Evolutionary conservation across 2,797 vertebrate genomes (phyloP).

Genomic region (Gadopsis marmoratus): DNA sequence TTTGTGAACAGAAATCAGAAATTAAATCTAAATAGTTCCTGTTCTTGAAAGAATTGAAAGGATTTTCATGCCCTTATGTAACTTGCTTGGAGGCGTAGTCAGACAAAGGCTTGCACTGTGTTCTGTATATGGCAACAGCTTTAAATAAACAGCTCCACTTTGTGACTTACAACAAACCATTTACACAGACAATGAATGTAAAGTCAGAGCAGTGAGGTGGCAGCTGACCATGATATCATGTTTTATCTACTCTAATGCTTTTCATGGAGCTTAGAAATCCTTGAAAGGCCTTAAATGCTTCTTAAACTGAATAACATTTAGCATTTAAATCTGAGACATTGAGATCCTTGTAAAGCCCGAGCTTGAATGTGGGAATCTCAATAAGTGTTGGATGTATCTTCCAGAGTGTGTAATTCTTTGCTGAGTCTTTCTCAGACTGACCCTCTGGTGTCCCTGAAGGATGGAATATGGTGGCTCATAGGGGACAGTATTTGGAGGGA

Average conservation of each 20-base stretch:
- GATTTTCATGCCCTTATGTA: constrained; percentile 51
- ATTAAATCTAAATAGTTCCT: neutral
- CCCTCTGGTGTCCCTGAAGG: constrained; percentile 85
- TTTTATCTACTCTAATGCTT: constrained; percentile 5
- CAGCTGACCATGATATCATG: constrained; percentile 47
- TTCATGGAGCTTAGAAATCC: constrained; percentile 8
- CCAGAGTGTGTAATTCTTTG: neutral
- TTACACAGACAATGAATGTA: constrained; percentile 33
- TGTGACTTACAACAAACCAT: constrained; percentile 32
- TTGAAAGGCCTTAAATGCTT: neutral
- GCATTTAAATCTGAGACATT: constrained; percentile 1
- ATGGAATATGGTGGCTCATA: constrained; percentile 88
- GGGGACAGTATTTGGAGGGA: constrained; percentile 89
- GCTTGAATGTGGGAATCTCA: neutral
- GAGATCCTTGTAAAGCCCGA: neutral
- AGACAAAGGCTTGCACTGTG: constrained; percentile 62
- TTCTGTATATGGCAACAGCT: constrained; percentile 15
- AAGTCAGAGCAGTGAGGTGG: constrained; percentile 15
- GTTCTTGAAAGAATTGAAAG: constrained; percentile 47
- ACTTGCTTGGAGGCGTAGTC: constrained; percentile 34
- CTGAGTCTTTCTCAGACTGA: constrained; percentile 80
- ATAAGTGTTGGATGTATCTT: neutral
- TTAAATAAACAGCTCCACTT: constrained; percentile 39
- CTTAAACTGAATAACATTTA: constrained; percentile 2
- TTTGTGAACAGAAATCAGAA: neutral